Evolutionary conservation across 2,888 invertebrate genomes (phyloP).

Genomic region (Tridacna gigas): DNA sequence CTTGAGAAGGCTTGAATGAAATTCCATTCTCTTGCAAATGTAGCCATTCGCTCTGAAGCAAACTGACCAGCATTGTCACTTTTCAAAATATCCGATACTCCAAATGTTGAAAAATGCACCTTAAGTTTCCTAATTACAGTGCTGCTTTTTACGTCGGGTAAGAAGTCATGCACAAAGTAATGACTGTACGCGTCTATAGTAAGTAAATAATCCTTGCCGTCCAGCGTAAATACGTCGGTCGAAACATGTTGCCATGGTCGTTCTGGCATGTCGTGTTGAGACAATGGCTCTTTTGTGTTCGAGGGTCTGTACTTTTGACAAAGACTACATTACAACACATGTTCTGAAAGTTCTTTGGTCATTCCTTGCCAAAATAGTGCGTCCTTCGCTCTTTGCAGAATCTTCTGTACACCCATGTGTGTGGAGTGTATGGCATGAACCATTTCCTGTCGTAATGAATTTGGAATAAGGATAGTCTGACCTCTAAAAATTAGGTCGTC

Average conservation of each 20-base stretch:
- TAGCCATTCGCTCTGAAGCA: constrained; percentile 29
- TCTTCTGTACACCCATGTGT: too few relatives aligned
- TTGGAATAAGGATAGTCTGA: too few relatives aligned
- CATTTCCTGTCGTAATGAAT: too few relatives aligned
- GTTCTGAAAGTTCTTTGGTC: too few relatives aligned
- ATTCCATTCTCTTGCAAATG: constrained; percentile 50
- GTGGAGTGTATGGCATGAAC: too few relatives aligned
- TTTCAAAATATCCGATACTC: constrained; percentile 36
- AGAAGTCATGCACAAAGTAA: constrained; percentile 61
- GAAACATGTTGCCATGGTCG: constrained; percentile 59
- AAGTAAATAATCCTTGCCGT: constrained; percentile 58
- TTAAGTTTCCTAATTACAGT: constrained; percentile 54
- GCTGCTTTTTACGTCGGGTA: constrained; percentile 41
- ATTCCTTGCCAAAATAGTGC: too few relatives aligned
- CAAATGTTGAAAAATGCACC: constrained; percentile 38
- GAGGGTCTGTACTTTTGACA: too few relatives aligned
- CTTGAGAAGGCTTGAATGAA: constrained; percentile 56
- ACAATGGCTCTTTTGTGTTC: constrained; percentile 62
- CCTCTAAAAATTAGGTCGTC: too few relatives aligned
- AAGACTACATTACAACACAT: too few relatives aligned
- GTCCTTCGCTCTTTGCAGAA: too few relatives aligned
- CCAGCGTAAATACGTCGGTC: constrained; percentile 62
- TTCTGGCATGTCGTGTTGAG: constrained; percentile 42
- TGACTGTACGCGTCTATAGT: constrained; percentile 61
- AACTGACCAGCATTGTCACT: constrained; percentile 62